Evolutionary conservation across 2,797 vertebrate genomes (phyloP).

Genomic region (Basileuterus tristriatus): DNA sequence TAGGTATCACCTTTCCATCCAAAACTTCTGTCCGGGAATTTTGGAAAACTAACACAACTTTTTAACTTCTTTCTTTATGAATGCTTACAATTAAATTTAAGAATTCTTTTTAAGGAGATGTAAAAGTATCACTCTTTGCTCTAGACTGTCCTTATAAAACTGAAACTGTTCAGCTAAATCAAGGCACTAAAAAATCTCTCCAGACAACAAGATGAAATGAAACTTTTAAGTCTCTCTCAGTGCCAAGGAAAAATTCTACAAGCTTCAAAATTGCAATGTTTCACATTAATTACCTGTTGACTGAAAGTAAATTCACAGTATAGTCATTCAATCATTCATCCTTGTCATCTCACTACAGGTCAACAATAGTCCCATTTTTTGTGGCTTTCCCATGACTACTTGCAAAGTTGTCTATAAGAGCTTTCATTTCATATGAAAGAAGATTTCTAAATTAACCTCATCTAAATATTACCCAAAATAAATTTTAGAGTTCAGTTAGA

Average conservation of each 20-base stretch:
- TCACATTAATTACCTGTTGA: conserved; percentile 3
- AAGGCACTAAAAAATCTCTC: background rate
- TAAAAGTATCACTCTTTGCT: background rate
- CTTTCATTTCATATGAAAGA: background rate
- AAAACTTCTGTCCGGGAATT: background rate
- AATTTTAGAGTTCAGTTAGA: background rate
- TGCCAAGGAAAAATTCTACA: background rate
- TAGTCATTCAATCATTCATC: background rate
- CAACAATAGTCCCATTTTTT: background rate
- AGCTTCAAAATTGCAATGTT: background rate
- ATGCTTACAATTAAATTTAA: background rate
- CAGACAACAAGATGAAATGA: background rate
- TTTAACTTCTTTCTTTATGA: background rate
- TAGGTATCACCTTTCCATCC: background rate
- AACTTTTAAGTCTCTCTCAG: background rate
- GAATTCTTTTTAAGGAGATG: background rate
- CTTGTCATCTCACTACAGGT: background rate
- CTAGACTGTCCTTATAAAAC: background rate
- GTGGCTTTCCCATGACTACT: background rate
- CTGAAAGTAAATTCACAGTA: conserved; percentile 32
- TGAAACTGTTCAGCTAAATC: background rate
- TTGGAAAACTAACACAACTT: background rate
- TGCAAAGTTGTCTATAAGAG: background rate
- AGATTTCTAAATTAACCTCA: background rate
- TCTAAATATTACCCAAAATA: background rate